These are phyloP conservation scores for Xyliphius kryptos DNA, from an alignment of 2,113 vertebrate genomes.

Conservation along the genomic window DNA sequence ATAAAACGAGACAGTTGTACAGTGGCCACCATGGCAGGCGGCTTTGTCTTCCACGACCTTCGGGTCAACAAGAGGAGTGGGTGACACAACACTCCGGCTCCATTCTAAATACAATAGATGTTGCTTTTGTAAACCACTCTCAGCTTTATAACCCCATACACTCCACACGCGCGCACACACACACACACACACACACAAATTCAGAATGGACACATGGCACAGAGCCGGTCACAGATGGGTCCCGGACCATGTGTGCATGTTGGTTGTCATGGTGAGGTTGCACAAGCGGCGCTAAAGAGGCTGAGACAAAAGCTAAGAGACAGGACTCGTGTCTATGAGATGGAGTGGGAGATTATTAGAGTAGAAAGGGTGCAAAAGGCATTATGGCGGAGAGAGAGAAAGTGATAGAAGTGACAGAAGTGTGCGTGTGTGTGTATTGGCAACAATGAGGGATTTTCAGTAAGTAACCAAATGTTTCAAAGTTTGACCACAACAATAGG, in stretches of 20 bases:
- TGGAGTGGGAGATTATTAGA: conserved; percentile 24
- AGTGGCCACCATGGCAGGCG: conserved; percentile 35
- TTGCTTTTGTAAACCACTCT: conserved; percentile 1
- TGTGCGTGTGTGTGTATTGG: conserved; percentile 12
- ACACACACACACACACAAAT: background rate
- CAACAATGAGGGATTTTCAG: conserved; percentile 6
- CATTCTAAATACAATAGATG: conserved; percentile 17
- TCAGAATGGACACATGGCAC: conserved; percentile 37
- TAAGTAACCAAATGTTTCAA: conserved; percentile 24
- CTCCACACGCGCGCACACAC: conserved; percentile 19
- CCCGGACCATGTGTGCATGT: conserved; percentile 23
- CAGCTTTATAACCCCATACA: conserved; percentile 2
- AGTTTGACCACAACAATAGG: conserved; percentile 19
- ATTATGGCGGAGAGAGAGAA: conserved; percentile 4
- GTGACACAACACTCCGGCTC: conserved; percentile 25
- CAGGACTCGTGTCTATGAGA: conserved; percentile 24
- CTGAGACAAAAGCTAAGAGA: conserved; percentile 26
- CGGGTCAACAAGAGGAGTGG: conserved; percentile 32
- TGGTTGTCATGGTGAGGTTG: conserved; percentile 34
- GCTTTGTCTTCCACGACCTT: conserved; percentile 34
- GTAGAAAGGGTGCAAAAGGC: too few species aligned
- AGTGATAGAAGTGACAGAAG: conserved; percentile 4
- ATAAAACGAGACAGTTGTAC: conserved; percentile 38
- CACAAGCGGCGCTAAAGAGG: conserved; percentile 35
- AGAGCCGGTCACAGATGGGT: conserved; percentile 42